These are phyloP conservation scores for Hypselothyrea guttata DNA, from an alignment of 2,888 invertebrate genomes.

Conservation along the genomic window DNA sequence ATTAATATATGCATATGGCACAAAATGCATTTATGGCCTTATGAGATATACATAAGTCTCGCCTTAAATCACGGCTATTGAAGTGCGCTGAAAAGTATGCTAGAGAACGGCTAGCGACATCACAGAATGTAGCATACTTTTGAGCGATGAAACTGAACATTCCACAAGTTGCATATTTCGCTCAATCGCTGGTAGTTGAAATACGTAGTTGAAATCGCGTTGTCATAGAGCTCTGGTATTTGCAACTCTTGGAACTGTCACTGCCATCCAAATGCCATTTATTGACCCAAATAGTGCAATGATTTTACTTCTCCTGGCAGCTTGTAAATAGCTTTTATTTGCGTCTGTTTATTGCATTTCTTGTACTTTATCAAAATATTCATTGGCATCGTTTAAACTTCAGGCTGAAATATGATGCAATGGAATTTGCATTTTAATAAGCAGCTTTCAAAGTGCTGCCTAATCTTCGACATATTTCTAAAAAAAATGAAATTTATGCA, in stretches of 20 bases:
- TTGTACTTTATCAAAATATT: too few relatives aligned
- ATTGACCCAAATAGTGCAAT: too few relatives aligned
- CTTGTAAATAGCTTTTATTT: background rate
- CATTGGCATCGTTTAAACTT: conserved; percentile 4
- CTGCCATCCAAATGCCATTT: conserved; percentile 9
- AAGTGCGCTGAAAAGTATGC: conserved; percentile 29
- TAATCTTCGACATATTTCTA: background rate
- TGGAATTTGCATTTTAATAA: conserved; percentile 10
- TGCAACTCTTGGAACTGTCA: background rate
- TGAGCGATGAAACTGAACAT: conserved; percentile 3
- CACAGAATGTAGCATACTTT: conserved; percentile 22
- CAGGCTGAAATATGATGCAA: conserved; percentile 6
- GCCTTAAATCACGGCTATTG: too few relatives aligned
- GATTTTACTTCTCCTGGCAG: too few relatives aligned
- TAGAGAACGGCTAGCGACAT: background rate
- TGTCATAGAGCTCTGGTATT: too few relatives aligned
- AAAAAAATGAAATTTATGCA: too few relatives aligned
- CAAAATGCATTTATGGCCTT: too few relatives aligned
- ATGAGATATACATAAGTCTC: too few relatives aligned
- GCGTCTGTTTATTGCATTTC: background rate
- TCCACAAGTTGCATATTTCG: conserved; percentile 5
- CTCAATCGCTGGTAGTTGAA: background rate
- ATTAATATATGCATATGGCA: too few relatives aligned
- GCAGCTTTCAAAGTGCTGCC: background rate
- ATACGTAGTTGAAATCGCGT: background rate